Evolutionary conservation across 2,797 vertebrate species (phyloP), one percentile per base, ranked within the genome.

Genomic region (Pampus argenteus): DNA sequence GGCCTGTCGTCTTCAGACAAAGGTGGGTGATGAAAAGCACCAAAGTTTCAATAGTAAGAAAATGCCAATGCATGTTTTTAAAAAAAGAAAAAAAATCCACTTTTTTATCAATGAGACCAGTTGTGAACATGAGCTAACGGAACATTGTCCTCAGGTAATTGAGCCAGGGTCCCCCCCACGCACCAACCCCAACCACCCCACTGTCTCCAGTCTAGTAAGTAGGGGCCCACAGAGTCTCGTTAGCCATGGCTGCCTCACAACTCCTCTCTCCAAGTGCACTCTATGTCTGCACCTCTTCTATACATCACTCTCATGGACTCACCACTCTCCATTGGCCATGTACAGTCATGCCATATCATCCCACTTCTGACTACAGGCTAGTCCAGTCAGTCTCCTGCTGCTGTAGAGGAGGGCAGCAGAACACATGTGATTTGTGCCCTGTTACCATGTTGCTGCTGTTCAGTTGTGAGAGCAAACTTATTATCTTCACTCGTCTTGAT

Each of bases 191-290:
- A 93, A 93, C 91, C 90, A 93, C 93, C 91, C 90, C 92, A 93
- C 93, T 92, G 93, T 91, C 92, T 93, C 79, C 93, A 93, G 92
- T 93, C 93, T 93, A 94, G 93, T 94, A 94, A 94, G 93, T 94
- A 91, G 93, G 93, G 93, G 84, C 88, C 93, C 91, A 92, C 90
- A 91, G 90, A 94, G 91, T 93, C 86, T 92, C 66, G 86, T 90
- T 91, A 92, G 92, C 91, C 92, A 91, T 83, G 89, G 91, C 88
- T 92, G 91, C 91, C 91, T 92, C 90, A 92, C 92, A 89, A 92
- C 90, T 91, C 88, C 87, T 91, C 86, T 93, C 88, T 92, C 86
- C 86, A 79, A 90, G 88, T 90, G 83, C 91, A 81, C 89, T 88
- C 85, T 92, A 64, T 91, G 86, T 91, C 85, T 86, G 87, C 89